Evolutionary conservation across 1,140 invertebrate species (phyloP).

Genomic region (Aphidius ervi): DNA sequence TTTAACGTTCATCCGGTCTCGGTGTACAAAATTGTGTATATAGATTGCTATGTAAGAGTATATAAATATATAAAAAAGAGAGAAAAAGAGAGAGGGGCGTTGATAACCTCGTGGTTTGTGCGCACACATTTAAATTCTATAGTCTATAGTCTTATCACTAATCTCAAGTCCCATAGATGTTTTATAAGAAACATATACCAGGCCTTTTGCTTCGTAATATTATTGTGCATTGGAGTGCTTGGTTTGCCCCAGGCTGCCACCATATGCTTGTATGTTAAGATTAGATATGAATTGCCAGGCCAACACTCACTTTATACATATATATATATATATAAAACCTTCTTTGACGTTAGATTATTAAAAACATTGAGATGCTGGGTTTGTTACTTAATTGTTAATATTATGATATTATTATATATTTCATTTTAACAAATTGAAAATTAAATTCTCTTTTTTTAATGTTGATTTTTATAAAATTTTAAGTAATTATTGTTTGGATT

Average conservation of each 20-base stretch:
- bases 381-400: not conserved
- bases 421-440: too few relatives aligned
- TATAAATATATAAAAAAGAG: too few relatives aligned
- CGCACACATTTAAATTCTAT: too few relatives aligned
- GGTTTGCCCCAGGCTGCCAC: constrained; percentile 16
- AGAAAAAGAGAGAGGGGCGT: constrained; percentile 22
- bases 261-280: constrained; percentile 25
- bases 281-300: constrained; percentile 19
- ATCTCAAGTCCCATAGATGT: constrained; percentile 22
- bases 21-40: too few relatives aligned
- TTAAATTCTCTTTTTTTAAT: too few relatives aligned
- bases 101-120: constrained; percentile 34
- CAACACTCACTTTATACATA: not conserved
- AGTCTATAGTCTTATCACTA: constrained; percentile 35
- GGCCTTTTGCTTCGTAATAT: not conserved
- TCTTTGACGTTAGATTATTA: too few relatives aligned
- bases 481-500: too few relatives aligned
- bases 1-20: constrained; percentile 36
- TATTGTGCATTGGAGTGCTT: constrained; percentile 33
- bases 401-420: too few relatives aligned
- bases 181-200: too few relatives aligned
- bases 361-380: not conserved
- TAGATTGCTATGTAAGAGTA: too few relatives aligned
- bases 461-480: too few relatives aligned
- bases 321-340: too few relatives aligned